These are phyloP conservation scores for Mormoops blainvillei DNA, from an alignment of 2,113 vertebrate species.

Conservation along the genomic window DNA sequence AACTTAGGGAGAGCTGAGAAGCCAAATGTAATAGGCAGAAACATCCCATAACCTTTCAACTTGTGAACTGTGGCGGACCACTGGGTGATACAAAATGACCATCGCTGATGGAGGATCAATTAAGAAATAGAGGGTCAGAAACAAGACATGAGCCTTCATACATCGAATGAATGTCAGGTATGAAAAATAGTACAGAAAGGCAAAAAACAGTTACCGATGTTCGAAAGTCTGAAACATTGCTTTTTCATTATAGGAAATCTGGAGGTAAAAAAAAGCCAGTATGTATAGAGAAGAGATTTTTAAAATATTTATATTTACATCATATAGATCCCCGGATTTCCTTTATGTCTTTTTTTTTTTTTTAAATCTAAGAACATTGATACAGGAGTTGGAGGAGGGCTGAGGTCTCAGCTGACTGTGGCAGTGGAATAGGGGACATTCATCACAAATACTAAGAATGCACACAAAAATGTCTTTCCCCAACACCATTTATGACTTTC, in stretches of 20 bases:
- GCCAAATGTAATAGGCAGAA: neutral
- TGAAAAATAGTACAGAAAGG: neutral
- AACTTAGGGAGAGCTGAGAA: neutral
- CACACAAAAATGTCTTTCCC: neutral
- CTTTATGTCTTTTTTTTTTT: neutral
- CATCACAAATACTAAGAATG: neutral
- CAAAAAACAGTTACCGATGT: neutral
- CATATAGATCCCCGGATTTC: neutral
- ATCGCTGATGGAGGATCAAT: neutral
- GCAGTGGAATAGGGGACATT: accelerated
- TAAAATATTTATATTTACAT: neutral
- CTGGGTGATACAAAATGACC: neutral
- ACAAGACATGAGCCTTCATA: neutral
- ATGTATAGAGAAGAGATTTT: neutral
- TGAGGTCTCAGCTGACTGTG: neutral
- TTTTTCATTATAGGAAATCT: neutral
- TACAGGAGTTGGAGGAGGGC: no score
- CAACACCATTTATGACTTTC: neutral
- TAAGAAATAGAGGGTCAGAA: neutral
- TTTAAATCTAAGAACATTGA: neutral
- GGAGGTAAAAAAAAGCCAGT: neutral
- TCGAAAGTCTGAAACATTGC: neutral
- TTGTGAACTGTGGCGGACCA: neutral
- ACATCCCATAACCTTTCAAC: neutral
- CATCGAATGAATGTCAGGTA: neutral